These are phyloP conservation scores for Crossocerus cetratus DNA, from an alignment of 2,888 invertebrate species.

Conservation along the genomic window DNA sequence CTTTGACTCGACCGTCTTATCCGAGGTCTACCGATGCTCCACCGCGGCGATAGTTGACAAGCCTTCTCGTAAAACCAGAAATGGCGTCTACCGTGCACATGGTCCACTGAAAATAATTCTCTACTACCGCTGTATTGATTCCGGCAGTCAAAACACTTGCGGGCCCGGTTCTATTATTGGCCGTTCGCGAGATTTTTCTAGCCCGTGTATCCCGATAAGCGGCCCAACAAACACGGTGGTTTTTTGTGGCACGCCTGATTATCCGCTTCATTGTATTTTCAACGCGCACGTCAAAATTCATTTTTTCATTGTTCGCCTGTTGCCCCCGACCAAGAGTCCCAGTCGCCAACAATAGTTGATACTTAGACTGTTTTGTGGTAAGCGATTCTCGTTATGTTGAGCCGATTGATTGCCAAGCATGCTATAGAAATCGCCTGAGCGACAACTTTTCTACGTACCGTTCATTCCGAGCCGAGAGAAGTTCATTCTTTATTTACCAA, in stretches of 20 bases:
- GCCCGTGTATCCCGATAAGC: slow-evolving; percentile 29
- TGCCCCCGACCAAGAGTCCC: background rate
- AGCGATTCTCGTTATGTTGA: slow-evolving; percentile 12
- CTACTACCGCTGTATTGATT: slow-evolving; percentile 34
- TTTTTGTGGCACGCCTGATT: slow-evolving; percentile 51
- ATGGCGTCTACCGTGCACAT: slow-evolving; percentile 73
- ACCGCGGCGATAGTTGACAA: slow-evolving; percentile 70
- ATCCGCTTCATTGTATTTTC: slow-evolving; percentile 41
- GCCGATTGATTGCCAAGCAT: slow-evolving; percentile 14
- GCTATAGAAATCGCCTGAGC: slow-evolving; percentile 16
- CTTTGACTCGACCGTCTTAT: slow-evolving; percentile 58
- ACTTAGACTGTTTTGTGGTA: background rate
- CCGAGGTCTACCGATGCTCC: slow-evolving; percentile 63
- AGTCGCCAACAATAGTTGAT: background rate
- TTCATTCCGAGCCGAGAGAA: too few species aligned
- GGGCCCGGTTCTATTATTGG: slow-evolving; percentile 34
- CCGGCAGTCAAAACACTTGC: slow-evolving; percentile 23
- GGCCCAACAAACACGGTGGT: slow-evolving; percentile 47
- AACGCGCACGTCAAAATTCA: slow-evolving; percentile 43
- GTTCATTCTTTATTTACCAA: too few species aligned
- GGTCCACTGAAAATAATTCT: slow-evolving; percentile 58
- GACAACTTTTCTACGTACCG: background rate
- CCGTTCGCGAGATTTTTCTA: slow-evolving; percentile 33
- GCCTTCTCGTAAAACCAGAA: slow-evolving; percentile 66
- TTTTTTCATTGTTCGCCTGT: slow-evolving; percentile 24